A percentile compares a stretch with the other conserved stretches of the same genome.
phyloP scores from a whole-genome alignment of 2,888 invertebrate genomes.

The Drosophila algonquin region DNA sequence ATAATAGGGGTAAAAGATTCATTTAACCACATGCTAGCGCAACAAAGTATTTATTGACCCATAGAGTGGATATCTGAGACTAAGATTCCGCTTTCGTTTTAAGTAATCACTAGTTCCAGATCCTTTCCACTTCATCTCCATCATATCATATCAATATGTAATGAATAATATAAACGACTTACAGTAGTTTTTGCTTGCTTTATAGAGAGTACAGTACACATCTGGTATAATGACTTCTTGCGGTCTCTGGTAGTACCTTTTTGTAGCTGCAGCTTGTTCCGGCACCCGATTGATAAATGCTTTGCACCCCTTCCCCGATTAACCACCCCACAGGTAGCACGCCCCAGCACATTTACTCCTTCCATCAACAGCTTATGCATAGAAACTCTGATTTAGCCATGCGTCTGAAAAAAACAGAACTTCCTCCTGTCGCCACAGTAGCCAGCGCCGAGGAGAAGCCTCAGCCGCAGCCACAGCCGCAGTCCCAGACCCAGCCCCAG shows the following conservation, averaged over 20 bases:
- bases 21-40: no score
- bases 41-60: no score
- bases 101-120: no score
- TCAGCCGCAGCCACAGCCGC: background rate
- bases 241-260: slow-evolving; percentile 47
- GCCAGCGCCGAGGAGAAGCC: slow-evolving; percentile 57
- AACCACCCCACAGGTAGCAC: slow-evolving; percentile 68
- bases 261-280: slow-evolving; percentile 54
- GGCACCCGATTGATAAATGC: slow-evolving; percentile 49
- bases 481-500: background rate
- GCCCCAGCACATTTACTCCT: slow-evolving; percentile 77
- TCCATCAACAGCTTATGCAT: slow-evolving; percentile 80
- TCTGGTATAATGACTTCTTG: slow-evolving; percentile 23
- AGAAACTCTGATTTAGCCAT: slow-evolving; percentile 81
- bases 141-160: background rate
- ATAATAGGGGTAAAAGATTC: no score
- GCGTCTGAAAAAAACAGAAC: slow-evolving; percentile 77
- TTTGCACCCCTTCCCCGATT: slow-evolving; percentile 49
- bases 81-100: no score
- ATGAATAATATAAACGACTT: background rate
- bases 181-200: slow-evolving; percentile 15
- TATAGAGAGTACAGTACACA: background rate
- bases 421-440: slow-evolving; percentile 72
- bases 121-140: no score
- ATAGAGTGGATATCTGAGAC: no score